These are phyloP conservation scores for Lasioglossum villosulum DNA, from an alignment of 2,888 invertebrate genomes.

Conservation along the genomic window DNA sequence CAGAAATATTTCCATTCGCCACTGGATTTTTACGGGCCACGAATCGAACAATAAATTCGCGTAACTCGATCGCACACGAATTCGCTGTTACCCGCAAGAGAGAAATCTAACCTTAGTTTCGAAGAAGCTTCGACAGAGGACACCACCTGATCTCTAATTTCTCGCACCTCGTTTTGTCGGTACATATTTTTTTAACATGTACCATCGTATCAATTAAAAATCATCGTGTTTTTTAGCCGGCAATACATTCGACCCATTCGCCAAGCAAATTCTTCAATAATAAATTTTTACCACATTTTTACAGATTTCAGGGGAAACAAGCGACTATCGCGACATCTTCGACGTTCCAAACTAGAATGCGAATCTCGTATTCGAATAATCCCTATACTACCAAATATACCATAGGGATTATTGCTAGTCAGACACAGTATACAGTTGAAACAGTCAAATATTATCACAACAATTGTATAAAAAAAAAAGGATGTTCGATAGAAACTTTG, in stretches of 20 bases:
- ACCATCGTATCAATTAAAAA: constrained; percentile 57
- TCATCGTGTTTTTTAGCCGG: constrained; percentile 23
- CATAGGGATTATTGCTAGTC: neutral
- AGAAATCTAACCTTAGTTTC: constrained; percentile 75
- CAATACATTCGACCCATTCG: constrained; percentile 10
- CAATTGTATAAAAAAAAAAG: neutral
- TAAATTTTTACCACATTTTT: constrained; percentile 23
- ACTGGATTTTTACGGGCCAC: neutral
- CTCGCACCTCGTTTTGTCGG: constrained; percentile 37
- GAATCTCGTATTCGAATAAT: neutral
- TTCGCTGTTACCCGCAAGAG: constrained; percentile 56
- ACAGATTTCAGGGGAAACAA: constrained; percentile 48
- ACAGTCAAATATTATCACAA: neutral
- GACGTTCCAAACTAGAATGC: constrained; percentile 25
- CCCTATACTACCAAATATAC: neutral
- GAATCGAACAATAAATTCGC: constrained; percentile 2
- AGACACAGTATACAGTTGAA: no score
- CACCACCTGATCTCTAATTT: constrained; percentile 72
- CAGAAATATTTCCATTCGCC: constrained; percentile 19
- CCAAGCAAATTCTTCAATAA: constrained; percentile 41
- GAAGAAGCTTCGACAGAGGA: constrained; percentile 78
- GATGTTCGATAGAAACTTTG: neutral
- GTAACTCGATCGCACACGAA: neutral
- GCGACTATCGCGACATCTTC: constrained; percentile 68
- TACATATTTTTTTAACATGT: constrained; percentile 51